phyloP scores from a whole-genome alignment of 2,797 vertebrate genomes.

The Diglossa cyanea region DNA sequence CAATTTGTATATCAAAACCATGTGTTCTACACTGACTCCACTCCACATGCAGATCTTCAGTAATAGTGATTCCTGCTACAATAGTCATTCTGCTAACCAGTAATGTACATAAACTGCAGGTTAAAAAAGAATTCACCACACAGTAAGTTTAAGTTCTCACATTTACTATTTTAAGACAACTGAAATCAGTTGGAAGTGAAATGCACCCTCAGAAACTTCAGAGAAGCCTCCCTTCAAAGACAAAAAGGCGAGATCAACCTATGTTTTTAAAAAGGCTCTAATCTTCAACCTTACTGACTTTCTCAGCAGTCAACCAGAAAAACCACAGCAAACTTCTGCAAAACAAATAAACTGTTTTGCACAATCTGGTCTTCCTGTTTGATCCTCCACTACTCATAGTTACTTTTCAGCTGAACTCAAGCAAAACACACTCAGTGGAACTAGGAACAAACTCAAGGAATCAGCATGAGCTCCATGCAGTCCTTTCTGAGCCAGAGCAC shows the following conservation, averaged over 20 bases:
- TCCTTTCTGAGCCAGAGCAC: conserved; percentile 29
- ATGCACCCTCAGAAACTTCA: neutral
- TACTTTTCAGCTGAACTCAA: neutral
- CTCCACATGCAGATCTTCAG: neutral
- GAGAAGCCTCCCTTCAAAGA: neutral
- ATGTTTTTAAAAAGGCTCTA: neutral
- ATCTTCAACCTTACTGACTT: neutral
- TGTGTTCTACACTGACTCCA: neutral
- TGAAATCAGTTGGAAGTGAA: neutral
- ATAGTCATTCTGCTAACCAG: neutral
- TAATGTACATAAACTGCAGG: neutral
- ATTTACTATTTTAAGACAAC: neutral
- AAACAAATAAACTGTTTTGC: neutral
- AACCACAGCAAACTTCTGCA: neutral
- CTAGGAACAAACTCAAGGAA: neutral
- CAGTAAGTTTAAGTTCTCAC: neutral
- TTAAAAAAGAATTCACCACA: neutral
- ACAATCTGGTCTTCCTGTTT: neutral
- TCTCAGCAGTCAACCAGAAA: neutral
- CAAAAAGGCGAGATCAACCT: neutral
- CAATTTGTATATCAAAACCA: conserved; percentile 1
- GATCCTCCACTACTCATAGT: neutral
- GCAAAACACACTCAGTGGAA: neutral
- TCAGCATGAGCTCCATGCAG: neutral
- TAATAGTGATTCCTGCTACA: neutral